Conservation (phyloP, 2,888 invertebrate species). For the Thymelicus sylvestris region DNA sequence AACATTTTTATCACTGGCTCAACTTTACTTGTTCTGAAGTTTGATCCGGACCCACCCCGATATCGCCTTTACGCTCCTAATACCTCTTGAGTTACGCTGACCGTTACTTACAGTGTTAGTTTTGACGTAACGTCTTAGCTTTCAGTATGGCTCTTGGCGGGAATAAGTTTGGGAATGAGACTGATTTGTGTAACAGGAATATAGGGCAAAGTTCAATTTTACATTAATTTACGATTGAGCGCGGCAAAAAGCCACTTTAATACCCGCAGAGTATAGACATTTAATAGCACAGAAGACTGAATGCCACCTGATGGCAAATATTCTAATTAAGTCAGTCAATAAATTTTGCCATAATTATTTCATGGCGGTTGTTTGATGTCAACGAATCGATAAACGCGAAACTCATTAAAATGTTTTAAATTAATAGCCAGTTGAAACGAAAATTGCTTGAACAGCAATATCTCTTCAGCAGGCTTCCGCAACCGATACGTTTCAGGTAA, state of each 20-base stretch:
- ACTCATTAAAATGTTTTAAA: conserved; percentile 21
- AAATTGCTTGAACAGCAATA: conserved; percentile 28
- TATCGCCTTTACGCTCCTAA: conserved; percentile 10
- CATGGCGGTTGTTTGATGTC: background rate
- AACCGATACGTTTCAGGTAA: conserved; percentile 29
- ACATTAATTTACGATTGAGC: too few species aligned
- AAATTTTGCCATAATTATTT: background rate
- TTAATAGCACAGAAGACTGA: too few species aligned
- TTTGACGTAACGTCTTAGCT: background rate
- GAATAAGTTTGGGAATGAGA: background rate
- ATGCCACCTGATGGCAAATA: too few species aligned
- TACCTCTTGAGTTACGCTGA: conserved; percentile 30
- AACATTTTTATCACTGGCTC: conserved; percentile 31
- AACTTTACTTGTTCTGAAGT: conserved; percentile 27
- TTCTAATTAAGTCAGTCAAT: background rate
- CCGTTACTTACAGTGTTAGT: conserved; percentile 19
- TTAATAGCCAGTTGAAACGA: conserved; percentile 15
- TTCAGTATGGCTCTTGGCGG: background rate
- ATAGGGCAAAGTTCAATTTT: background rate
- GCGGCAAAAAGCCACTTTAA: too few species aligned
- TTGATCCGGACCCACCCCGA: conserved; percentile 5
- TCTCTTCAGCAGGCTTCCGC: conserved; percentile 25
- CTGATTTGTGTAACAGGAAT: background rate
- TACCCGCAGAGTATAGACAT: too few species aligned
- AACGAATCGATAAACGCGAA: background rate